Conservation (phyloP, 2,797 vertebrate genomes). For the Sebastes iracundus region DNA sequence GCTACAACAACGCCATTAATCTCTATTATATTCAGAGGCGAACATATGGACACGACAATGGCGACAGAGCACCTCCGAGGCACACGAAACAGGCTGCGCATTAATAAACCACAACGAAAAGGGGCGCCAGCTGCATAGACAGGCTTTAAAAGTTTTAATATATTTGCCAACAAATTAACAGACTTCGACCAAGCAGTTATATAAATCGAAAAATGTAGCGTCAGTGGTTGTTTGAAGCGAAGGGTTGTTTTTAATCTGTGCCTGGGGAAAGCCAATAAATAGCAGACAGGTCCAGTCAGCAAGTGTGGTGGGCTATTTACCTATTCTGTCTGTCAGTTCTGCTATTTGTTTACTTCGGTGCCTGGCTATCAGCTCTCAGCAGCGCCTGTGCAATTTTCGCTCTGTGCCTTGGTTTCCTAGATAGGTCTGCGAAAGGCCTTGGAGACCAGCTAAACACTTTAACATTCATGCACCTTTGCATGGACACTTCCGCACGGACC, state of each 20-base stretch:
- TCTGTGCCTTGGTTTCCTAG: neutral
- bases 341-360: conserved; percentile 33
- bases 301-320: conserved; percentile 8
- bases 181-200: neutral
- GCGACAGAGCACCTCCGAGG: conserved; percentile 12
- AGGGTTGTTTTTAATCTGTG: conserved; percentile 22
- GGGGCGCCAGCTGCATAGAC: neutral
- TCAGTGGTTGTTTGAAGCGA: neutral
- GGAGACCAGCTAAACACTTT: neutral
- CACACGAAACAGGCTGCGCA: conserved; percentile 7
- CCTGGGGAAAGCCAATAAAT: conserved; percentile 3
- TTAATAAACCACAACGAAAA: conserved; percentile 1
- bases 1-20: conserved; percentile 35
- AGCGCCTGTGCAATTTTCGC: conserved; percentile 17
- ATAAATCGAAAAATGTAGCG: neutral
- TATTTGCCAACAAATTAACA: conserved; percentile 9
- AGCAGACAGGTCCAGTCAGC: neutral
- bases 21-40: conserved; percentile 54
- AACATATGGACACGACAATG: conserved; percentile 27
- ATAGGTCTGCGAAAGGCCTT: neutral
- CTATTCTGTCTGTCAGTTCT: conserved; percentile 27
- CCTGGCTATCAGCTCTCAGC: conserved; percentile 18
- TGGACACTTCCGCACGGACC: neutral
- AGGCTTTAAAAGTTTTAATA: conserved; percentile 6
- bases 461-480: conserved; percentile 8